Conservation (phyloP, 2,113 vertebrate genomes). For the Tachysurus fulvidraco region DNA sequence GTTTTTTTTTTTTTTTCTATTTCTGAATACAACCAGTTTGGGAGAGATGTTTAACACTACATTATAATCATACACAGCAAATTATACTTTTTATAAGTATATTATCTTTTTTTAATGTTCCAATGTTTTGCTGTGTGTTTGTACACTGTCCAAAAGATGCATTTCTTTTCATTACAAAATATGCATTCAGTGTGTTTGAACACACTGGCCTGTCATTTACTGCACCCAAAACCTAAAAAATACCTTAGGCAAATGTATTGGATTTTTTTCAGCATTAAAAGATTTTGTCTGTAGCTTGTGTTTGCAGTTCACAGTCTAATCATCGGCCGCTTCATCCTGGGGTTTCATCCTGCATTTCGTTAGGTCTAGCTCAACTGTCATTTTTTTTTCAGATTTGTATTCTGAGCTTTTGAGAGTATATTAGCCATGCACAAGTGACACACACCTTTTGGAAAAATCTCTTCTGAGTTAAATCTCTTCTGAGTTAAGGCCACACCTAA, state of each 20-base stretch:
- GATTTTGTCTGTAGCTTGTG: too few relatives aligned
- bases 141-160: too few relatives aligned
- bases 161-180: background rate
- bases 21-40: background rate
- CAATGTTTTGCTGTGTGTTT: too few relatives aligned
- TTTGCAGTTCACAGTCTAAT: too few relatives aligned
- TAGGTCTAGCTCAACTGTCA: background rate
- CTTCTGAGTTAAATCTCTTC: background rate
- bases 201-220: background rate
- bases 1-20: background rate
- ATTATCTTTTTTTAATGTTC: too few relatives aligned
- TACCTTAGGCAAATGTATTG: background rate
- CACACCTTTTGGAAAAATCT: background rate
- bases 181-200: too few relatives aligned
- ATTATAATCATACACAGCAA: background rate
- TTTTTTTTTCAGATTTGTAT: background rate
- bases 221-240: background rate
- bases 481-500: background rate
- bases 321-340: background rate
- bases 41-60: background rate
- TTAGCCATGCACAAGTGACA: background rate
- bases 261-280: background rate
- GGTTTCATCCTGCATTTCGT: background rate
- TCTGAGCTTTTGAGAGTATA: background rate
- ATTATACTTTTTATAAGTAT: background rate